Percentiles rank a stretch among this genome's conserved stretches.
Conservation (phyloP, 2,888 invertebrate species). For the Agriopis leucophaearia region DNA sequence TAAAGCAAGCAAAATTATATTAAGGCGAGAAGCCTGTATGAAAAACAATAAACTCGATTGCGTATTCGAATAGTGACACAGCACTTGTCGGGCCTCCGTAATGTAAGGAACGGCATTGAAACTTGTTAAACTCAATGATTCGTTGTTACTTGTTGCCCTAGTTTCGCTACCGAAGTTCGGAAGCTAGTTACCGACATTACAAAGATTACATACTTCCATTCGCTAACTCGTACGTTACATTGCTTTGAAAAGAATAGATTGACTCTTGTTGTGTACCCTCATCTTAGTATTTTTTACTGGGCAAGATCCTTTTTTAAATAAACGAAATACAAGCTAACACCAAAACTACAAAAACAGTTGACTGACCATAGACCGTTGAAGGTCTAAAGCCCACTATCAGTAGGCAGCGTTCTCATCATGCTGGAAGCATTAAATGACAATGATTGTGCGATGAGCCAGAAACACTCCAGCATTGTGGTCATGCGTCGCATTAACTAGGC, state of each 20-base stretch:
- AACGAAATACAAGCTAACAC: too few relatives aligned
- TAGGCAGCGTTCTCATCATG: too few relatives aligned
- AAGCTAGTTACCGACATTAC: slow-evolving; percentile 37
- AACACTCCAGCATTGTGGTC: too few relatives aligned
- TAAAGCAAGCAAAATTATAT: slow-evolving; percentile 22
- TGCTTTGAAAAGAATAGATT: slow-evolving; percentile 7
- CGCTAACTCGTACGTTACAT: slow-evolving; percentile 9
- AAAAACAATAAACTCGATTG: slow-evolving; percentile 56
- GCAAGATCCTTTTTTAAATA: too few relatives aligned
- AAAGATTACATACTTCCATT: slow-evolving; percentile 22
- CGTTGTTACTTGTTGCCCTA: slow-evolving; percentile 63
- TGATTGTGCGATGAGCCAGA: too few relatives aligned
- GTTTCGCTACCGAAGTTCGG: slow-evolving; percentile 49
- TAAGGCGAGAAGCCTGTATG: slow-evolving; percentile 21
- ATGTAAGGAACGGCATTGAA: slow-evolving; percentile 73
- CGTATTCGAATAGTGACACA: slow-evolving; percentile 68
- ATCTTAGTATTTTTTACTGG: too few relatives aligned
- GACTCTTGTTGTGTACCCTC: slow-evolving; percentile 6
- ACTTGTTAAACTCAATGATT: slow-evolving; percentile 64
- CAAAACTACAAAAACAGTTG: too few relatives aligned
- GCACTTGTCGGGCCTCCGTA: slow-evolving; percentile 74
- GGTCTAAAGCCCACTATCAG: too few relatives aligned
- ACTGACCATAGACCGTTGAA: too few relatives aligned
- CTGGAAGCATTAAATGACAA: too few relatives aligned
- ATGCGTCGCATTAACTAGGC: too few relatives aligned